These are phyloP conservation scores for Oreotragus oreotragus DNA, from an alignment of 2,113 vertebrate genomes.

Conservation along the genomic window DNA sequence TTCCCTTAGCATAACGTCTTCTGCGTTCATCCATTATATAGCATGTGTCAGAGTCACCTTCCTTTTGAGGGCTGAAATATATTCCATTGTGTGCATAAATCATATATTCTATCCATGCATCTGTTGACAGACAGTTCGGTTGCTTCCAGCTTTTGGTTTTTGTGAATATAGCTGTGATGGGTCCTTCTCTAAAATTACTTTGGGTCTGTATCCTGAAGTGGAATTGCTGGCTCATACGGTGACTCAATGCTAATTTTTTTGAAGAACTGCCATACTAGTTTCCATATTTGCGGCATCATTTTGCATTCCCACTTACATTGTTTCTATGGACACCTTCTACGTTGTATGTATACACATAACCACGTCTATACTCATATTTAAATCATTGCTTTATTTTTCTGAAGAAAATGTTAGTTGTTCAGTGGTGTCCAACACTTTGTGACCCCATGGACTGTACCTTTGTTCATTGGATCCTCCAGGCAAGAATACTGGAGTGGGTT, in stretches of 20 bases:
- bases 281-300: background rate
- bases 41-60: background rate
- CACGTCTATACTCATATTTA: background rate
- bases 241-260: background rate
- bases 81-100: background rate
- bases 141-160: background rate
- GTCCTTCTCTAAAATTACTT: background rate
- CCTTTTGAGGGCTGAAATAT: background rate
- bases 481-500: background rate
- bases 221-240: background rate
- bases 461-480: background rate
- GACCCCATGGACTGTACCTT: background rate
- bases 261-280: background rate
- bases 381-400: background rate
- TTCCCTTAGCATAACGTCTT: background rate
- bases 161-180: background rate
- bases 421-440: rapidly evolving
- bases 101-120: background rate
- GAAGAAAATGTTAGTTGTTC: background rate
- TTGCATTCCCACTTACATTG: background rate
- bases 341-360: background rate
- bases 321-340: background rate
- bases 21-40: background rate
- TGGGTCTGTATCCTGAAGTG: background rate
- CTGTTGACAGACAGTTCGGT: too few relatives aligned